phyloP scores from a whole-genome alignment of 2,113 vertebrate genomes.

The Sceloporus tristichus region DNA sequence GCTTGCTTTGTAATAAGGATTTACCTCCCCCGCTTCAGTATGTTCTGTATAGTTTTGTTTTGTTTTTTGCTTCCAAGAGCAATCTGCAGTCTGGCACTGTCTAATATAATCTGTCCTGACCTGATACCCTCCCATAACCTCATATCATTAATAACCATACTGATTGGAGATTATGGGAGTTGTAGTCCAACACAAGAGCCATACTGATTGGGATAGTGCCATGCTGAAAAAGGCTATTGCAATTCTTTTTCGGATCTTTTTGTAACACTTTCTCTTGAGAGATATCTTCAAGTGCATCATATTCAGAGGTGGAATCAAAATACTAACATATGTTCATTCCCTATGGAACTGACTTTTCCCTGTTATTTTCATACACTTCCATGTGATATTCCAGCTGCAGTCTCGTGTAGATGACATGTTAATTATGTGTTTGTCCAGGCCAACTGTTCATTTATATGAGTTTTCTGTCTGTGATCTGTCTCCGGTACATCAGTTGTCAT shows the following conservation, averaged over 20 bases:
- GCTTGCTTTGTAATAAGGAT: not conserved
- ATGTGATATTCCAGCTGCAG: not conserved
- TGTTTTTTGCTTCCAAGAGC: too few species aligned
- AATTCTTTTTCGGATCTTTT: not conserved
- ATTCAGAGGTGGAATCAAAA: not conserved
- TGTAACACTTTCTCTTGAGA: not conserved
- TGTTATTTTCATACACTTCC: not conserved
- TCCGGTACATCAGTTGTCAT: not conserved
- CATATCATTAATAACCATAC: not conserved
- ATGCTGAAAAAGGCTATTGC: not conserved
- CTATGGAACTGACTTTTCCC: not conserved
- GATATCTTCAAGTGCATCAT: not conserved
- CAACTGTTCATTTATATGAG: not conserved
- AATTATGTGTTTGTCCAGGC: not conserved
- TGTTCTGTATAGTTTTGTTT: too few species aligned
- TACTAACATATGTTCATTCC: not conserved
- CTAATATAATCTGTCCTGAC: not conserved
- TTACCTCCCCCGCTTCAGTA: not conserved
- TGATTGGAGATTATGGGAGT: not conserved
- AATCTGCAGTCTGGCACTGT: not conserved
- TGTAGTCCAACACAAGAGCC: not conserved
- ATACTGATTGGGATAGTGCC: not conserved
- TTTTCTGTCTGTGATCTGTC: not conserved
- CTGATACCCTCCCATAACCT: not conserved
- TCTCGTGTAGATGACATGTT: too few species aligned